A percentile compares a stretch with the other conserved stretches of the same genome.
phyloP scores from a whole-genome alignment of 2,888 invertebrate species.

The Julus scandinavius region DNA sequence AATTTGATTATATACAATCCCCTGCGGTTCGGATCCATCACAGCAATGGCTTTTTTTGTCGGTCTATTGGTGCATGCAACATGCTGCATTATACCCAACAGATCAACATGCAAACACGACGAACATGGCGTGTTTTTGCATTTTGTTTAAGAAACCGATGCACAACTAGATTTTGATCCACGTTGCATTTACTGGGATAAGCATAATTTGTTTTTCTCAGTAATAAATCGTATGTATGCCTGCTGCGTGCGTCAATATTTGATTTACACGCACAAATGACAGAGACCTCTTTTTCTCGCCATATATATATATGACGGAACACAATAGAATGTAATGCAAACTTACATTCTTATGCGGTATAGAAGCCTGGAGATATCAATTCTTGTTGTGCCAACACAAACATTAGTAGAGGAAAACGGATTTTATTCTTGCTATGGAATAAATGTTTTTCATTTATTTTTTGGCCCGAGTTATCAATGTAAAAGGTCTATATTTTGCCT shows the following conservation, averaged over 20 bases:
- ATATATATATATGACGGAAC: background rate
- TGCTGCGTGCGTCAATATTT: slow-evolving; percentile 37
- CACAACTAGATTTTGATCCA: slow-evolving; percentile 14
- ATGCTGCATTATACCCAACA: background rate
- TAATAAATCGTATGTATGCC: slow-evolving; percentile 37
- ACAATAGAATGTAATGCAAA: background rate
- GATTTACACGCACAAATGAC: slow-evolving; percentile 35
- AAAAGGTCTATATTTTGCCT: background rate
- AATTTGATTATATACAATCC: slow-evolving; percentile 25
- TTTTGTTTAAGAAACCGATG: slow-evolving; percentile 41
- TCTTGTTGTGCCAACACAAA: slow-evolving; percentile 30
- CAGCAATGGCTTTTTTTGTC: background rate
- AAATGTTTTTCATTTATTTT: slow-evolving; percentile 42
- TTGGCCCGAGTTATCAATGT: background rate
- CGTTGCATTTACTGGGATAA: slow-evolving; percentile 35
- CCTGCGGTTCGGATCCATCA: slow-evolving; percentile 42
- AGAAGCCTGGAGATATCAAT: background rate
- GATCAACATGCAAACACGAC: slow-evolving; percentile 10
- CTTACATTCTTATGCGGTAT: background rate
- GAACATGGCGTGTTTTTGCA: slow-evolving; percentile 10
- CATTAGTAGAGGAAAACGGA: slow-evolving; percentile 11
- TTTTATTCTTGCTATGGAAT: slow-evolving; percentile 6
- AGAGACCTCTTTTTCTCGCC: slow-evolving; percentile 7
- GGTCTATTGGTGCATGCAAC: background rate
- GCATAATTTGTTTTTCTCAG: slow-evolving; percentile 31